Conservation (phyloP, 2,888 invertebrate genomes). For the Thymelicus acteon region DNA sequence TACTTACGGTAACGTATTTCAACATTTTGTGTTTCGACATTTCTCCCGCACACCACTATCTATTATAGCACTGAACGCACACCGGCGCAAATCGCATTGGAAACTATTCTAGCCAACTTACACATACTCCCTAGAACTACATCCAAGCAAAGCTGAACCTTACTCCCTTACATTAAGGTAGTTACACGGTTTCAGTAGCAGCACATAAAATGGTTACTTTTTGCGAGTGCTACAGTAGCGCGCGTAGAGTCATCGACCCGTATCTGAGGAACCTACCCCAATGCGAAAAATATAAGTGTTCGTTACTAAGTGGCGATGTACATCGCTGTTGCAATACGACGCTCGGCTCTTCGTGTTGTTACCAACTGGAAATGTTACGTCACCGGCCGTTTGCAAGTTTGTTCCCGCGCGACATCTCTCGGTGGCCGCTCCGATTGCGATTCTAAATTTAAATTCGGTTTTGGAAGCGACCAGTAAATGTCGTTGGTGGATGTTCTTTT, state of each 20-base stretch:
- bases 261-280: constrained; percentile 77
- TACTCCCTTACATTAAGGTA: constrained; percentile 50
- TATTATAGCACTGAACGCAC: constrained; percentile 67
- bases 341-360: constrained; percentile 48
- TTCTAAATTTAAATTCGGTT: constrained; percentile 26
- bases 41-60: constrained; percentile 74
- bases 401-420: constrained; percentile 6
- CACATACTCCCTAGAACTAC: constrained; percentile 41
- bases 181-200: constrained; percentile 41
- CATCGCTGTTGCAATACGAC: constrained; percentile 51
- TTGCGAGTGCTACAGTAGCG: constrained; percentile 43
- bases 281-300: constrained; percentile 67
- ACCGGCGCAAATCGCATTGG: constrained; percentile 62
- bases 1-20: constrained; percentile 51
- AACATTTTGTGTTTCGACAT: constrained; percentile 60
- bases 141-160: constrained; percentile 44
- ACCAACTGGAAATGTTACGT: constrained; percentile 37
- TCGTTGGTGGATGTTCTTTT: constrained; percentile 1
- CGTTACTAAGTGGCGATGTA: constrained; percentile 47
- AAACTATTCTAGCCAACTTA: constrained; percentile 54
- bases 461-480: not conserved
- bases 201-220: constrained; percentile 15
- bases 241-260: constrained; percentile 74
- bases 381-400: constrained; percentile 4
- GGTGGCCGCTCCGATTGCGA: constrained; percentile 1